These are phyloP conservation scores for Agriotes lineatus DNA, from an alignment of 2,888 invertebrate species.

Conservation along the genomic window DNA sequence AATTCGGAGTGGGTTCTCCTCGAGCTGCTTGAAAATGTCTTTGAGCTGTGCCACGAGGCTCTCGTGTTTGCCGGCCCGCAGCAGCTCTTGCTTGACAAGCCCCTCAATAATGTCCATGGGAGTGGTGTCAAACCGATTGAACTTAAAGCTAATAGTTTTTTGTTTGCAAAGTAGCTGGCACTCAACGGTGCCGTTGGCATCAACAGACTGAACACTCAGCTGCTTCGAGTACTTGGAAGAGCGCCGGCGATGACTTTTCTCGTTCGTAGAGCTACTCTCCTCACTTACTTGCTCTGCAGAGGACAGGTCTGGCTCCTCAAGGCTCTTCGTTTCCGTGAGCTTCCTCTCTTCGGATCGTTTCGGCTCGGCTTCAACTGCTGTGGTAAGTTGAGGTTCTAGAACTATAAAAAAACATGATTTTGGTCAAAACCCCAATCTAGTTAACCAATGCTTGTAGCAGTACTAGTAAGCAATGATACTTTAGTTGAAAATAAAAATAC, in stretches of 20 bases:
- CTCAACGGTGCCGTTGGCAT: conserved; percentile 79
- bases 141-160: conserved; percentile 95
- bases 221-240: conserved; percentile 37
- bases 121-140: conserved; percentile 90
- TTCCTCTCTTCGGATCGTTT: conserved; percentile 25
- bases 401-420: background rate
- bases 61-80: conserved; percentile 60
- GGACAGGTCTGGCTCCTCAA: conserved; percentile 37
- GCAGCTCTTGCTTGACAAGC: conserved; percentile 75
- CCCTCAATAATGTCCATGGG: conserved; percentile 92
- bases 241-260: conserved; percentile 45
- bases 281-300: conserved; percentile 57
- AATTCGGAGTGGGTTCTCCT: conserved; percentile 80
- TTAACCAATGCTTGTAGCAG: too few species aligned
- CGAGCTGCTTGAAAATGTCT: conserved; percentile 87
- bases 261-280: conserved; percentile 31
- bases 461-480: too few species aligned
- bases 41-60: conserved; percentile 85
- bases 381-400: background rate
- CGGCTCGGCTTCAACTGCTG: background rate
- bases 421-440: too few species aligned
- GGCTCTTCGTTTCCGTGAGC: conserved; percentile 20
- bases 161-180: conserved; percentile 95
- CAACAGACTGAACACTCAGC: conserved; percentile 53
- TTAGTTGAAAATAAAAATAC: background rate